Evolutionary conservation across 2,888 invertebrate species (phyloP).

Genomic region (Diadegma fenestrale): DNA sequence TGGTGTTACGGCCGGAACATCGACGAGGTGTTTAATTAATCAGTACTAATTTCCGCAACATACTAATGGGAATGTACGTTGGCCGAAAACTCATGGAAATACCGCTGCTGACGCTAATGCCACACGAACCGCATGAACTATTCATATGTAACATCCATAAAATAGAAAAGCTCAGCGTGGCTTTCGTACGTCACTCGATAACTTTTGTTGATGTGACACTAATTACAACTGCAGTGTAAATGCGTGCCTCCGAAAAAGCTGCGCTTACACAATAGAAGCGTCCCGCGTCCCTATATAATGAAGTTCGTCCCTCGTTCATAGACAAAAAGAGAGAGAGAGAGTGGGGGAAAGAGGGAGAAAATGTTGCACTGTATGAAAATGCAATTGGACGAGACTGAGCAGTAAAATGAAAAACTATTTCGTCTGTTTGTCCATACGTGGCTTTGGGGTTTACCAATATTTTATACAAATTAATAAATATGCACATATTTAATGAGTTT

Average conservation of each 20-base stretch:
- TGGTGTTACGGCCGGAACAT: slow-evolving; percentile 23
- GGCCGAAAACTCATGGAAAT: neutral
- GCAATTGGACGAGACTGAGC: neutral
- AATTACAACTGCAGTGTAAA: slow-evolving; percentile 57
- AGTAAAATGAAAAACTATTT: too few species aligned
- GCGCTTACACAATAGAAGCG: neutral
- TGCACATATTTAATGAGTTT: neutral
- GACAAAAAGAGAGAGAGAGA: neutral
- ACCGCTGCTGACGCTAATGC: neutral
- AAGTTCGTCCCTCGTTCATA: neutral
- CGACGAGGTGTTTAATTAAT: slow-evolving; percentile 60
- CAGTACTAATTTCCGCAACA: slow-evolving; percentile 62
- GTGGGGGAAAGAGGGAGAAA: neutral
- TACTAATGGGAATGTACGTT: slow-evolving; percentile 10
- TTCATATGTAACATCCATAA: slow-evolving; percentile 6
- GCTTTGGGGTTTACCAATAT: neutral
- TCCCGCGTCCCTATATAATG: neutral
- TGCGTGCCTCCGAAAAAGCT: slow-evolving; percentile 7
- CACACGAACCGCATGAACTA: slow-evolving; percentile 15
- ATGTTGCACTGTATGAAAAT: neutral
- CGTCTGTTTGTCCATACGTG: too few species aligned
- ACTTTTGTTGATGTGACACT: slow-evolving; percentile 63
- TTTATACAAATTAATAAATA: neutral
- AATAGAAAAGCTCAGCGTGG: slow-evolving; percentile 44
- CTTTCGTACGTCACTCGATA: slow-evolving; percentile 51